Evolutionary conservation across 2,888 invertebrate genomes (phyloP).

Genomic region (Campaea margaritaria): DNA sequence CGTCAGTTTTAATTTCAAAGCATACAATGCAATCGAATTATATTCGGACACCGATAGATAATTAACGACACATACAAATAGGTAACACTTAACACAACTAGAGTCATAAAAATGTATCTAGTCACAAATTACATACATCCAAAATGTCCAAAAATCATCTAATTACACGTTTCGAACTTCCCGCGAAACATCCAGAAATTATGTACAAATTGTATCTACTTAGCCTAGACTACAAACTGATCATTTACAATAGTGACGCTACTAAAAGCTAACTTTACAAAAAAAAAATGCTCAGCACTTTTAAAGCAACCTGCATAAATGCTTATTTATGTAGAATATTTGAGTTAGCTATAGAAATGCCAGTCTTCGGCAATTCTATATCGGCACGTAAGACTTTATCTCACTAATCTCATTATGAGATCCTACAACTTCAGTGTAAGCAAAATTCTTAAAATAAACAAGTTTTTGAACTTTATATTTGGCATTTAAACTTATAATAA

Average conservation of each 20-base stretch:
- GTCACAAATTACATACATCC: constrained; percentile 18
- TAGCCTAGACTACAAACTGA: constrained; percentile 6
- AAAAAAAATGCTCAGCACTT: no score
- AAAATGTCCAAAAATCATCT: constrained; percentile 4
- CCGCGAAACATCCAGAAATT: constrained; percentile 2
- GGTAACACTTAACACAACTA: constrained; percentile 25
- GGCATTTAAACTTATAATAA: constrained; percentile 10
- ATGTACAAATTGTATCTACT: constrained; percentile 32
- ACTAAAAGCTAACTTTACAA: not conserved
- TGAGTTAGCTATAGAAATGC: no score
- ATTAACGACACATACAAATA: constrained; percentile 23
- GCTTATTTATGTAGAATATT: no score
- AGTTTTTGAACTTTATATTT: not conserved
- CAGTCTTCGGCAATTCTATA: no score
- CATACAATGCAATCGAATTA: constrained; percentile 31
- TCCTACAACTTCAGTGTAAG: not conserved
- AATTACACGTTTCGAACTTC: constrained; percentile 1
- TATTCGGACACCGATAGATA: constrained; percentile 28
- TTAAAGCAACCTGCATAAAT: no score
- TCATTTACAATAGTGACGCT: not conserved
- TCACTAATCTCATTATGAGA: no score
- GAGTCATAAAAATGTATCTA: constrained; percentile 13
- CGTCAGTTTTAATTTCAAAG: not conserved
- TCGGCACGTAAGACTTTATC: no score
- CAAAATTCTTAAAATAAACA: constrained; percentile 1